Percentiles rank a stretch among this genome's conserved stretches.
These are phyloP conservation scores for Rhynchomys soricoides DNA, from an alignment of 2,113 vertebrate genomes.

Conservation along the genomic window DNA sequence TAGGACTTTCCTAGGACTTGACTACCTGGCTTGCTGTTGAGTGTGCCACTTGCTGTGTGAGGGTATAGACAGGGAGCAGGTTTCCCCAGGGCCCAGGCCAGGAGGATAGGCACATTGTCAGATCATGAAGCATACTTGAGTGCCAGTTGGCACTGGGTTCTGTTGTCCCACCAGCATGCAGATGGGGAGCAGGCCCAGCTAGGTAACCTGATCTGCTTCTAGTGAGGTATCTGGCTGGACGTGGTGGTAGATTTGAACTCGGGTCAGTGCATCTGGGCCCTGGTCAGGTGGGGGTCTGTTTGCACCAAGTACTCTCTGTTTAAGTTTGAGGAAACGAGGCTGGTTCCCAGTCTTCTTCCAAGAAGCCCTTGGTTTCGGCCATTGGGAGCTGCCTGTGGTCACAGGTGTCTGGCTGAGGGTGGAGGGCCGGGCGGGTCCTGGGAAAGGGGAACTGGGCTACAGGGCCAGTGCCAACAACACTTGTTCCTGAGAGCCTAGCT, in stretches of 20 bases:
- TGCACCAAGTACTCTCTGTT: fast-evolving
- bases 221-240: neutral
- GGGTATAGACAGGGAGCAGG: neutral
- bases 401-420: conserved; percentile 75
- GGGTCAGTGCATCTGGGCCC: fast-evolving
- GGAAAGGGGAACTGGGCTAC: conserved; percentile 76
- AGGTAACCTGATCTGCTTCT: neutral
- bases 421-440: conserved; percentile 57
- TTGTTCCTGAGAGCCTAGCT: neutral
- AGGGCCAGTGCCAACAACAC: neutral
- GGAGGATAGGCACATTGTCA: fast-evolving
- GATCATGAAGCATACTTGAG: fast-evolving
- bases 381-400: conserved; percentile 56
- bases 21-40: no score
- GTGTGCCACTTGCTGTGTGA: neutral
- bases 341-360: conserved; percentile 29
- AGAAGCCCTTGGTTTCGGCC: conserved; percentile 52
- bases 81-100: neutral
- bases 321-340: conserved; percentile 60
- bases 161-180: fast-evolving
- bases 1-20: neutral
- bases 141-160: neutral
- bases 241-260: neutral
- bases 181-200: neutral
- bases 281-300: neutral